Evolutionary conservation across 1,140 invertebrate genomes (phyloP).

Genomic region (Polyergus mexicanus): DNA sequence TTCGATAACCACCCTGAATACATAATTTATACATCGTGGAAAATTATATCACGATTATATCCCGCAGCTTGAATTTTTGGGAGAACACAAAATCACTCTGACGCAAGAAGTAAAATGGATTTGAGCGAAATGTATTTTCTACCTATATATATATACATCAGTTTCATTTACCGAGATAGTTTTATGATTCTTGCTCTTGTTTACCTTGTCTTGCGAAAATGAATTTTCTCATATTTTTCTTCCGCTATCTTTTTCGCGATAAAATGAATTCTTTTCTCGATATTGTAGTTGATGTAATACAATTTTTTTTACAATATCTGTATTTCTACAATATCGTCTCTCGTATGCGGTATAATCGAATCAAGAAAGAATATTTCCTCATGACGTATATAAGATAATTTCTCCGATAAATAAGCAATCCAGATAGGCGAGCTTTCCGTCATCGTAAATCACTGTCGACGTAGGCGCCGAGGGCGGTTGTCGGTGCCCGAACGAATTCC

Average conservation of each 20-base stretch:
- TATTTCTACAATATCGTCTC: neutral
- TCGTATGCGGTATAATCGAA: neutral
- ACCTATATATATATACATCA: neutral
- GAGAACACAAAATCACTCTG: constrained; percentile 2
- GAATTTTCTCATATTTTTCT: constrained; percentile 14
- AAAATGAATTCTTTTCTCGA: neutral
- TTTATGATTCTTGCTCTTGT: constrained; percentile 18
- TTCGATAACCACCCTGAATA: constrained; percentile 70
- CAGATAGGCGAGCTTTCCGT: constrained; percentile 40
- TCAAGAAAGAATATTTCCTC: neutral
- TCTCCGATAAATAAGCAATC: constrained; percentile 73
- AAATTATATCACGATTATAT: constrained; percentile 52
- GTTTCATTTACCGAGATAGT: neutral
- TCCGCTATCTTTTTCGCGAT: neutral
- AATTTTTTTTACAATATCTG: constrained; percentile 3
- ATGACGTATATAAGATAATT: constrained; percentile 41
- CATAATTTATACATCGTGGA: constrained; percentile 67
- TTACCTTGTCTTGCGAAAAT: constrained; percentile 18
- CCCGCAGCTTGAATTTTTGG: constrained; percentile 50
- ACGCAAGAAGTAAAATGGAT: constrained; percentile 17
- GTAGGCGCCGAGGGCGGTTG: constrained; percentile 84
- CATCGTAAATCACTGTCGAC: constrained; percentile 82
- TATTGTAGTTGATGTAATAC: neutral
- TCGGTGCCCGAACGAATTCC: constrained; percentile 63
- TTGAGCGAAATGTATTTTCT: neutral